These are phyloP conservation scores for Lycocorax pyrrhopterus DNA, from an alignment of 2,113 vertebrate genomes.

Conservation along the genomic window DNA sequence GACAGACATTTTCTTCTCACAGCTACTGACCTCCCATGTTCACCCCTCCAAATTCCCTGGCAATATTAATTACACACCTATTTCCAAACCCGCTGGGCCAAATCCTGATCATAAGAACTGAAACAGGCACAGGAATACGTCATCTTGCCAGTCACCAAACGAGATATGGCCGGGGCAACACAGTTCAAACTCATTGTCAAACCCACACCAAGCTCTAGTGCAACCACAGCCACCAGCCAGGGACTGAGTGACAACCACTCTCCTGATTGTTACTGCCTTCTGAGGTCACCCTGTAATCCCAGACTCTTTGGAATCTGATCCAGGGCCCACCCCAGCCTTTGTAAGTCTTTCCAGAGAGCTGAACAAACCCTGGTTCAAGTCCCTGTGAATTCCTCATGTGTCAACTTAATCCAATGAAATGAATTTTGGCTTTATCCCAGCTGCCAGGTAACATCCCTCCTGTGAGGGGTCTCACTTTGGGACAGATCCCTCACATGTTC, in stretches of 20 bases:
- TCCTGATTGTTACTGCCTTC: not conserved
- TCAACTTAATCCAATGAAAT: not conserved
- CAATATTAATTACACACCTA: not conserved
- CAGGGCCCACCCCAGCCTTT: not conserved
- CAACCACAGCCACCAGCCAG: not conserved
- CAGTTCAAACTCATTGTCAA: not conserved
- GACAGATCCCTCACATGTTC: not conserved
- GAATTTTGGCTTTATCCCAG: not conserved
- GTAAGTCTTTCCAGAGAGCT: not conserved
- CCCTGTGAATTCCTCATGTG: not conserved
- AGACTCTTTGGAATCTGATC: not conserved
- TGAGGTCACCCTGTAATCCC: not conserved
- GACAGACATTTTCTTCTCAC: not conserved
- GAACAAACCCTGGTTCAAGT: not conserved
- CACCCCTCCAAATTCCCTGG: not conserved
- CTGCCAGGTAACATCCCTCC: not conserved
- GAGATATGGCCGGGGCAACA: not conserved
- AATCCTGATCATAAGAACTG: not conserved
- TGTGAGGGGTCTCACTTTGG: not conserved
- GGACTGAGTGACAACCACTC: not conserved
- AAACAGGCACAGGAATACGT: not conserved
- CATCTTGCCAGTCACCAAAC: not conserved
- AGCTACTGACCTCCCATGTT: not conserved
- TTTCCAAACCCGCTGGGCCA: not conserved
- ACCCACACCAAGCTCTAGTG: not conserved